A percentile compares a stretch with the other conserved stretches of the same genome.
These are phyloP conservation scores for Hyaena hyaena DNA, from an alignment of 2,113 vertebrate species.

Conservation along the genomic window DNA sequence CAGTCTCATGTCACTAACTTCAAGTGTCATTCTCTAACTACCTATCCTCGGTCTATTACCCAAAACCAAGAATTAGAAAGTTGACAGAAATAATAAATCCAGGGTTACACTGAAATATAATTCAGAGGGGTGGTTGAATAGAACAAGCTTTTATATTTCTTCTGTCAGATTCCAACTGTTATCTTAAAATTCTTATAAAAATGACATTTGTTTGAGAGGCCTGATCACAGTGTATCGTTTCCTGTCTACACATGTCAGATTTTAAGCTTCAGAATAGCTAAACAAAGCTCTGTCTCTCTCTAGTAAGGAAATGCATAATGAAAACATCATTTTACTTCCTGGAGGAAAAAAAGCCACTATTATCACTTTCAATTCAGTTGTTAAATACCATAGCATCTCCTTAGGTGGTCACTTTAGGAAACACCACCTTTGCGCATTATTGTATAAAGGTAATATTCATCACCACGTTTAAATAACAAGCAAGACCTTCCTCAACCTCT, in stretches of 20 bases:
- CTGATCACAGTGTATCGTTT: neutral
- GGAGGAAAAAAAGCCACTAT: neutral
- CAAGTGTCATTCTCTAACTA: conserved; percentile 71
- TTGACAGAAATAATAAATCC: conserved; percentile 57
- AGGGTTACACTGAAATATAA: neutral
- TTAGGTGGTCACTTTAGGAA: neutral
- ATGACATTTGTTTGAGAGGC: conserved; percentile 53
- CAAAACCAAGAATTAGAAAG: conserved; percentile 72
- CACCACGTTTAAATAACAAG: neutral
- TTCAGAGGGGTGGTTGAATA: conserved; percentile 41
- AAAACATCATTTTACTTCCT: neutral
- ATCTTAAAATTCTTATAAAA: conserved; percentile 39
- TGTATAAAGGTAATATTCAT: neutral
- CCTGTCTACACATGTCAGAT: conserved; percentile 41
- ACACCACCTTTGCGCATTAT: neutral
- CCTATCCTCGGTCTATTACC: conserved; percentile 70
- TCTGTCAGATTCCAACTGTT: neutral
- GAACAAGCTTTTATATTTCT: conserved; percentile 56
- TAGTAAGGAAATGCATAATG: neutral
- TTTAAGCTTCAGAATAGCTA: conserved; percentile 44
- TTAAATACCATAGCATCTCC: neutral
- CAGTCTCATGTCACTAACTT: conserved; percentile 73
- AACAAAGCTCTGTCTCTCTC: neutral
- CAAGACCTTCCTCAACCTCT: neutral
- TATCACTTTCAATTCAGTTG: neutral